Percentiles rank a stretch among this genome's conserved stretches.
Conservation (phyloP, 2,888 invertebrate genomes). For the Metellina segmentata region DNA sequence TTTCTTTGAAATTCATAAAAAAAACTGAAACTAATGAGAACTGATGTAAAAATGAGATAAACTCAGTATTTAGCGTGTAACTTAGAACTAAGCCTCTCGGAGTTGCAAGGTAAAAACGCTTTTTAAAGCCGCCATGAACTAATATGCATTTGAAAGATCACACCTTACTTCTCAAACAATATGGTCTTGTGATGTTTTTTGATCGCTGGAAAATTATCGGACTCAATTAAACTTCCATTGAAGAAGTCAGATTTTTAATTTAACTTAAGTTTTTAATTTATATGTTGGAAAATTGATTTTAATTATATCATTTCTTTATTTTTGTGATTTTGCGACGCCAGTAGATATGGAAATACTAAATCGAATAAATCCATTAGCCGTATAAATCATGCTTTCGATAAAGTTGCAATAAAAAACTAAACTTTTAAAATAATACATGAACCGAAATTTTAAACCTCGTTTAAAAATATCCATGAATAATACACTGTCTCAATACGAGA, state of each 20-base stretch:
- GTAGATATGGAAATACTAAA: too few species aligned
- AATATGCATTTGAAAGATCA: constrained; percentile 35
- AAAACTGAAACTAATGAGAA: neutral
- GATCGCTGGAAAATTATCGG: neutral
- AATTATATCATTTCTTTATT: neutral
- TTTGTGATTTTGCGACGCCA: too few species aligned
- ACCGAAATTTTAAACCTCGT: too few species aligned
- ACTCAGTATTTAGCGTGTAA: constrained; percentile 1
- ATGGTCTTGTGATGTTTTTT: neutral
- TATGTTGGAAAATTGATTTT: neutral
- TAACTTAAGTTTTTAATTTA: neutral
- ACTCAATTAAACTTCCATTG: neutral
- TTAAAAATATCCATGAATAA: too few species aligned
- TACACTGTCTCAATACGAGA: too few species aligned
- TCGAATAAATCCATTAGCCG: too few species aligned
- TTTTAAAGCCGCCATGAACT: neutral
- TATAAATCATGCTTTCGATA: too few species aligned
- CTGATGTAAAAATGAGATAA: constrained; percentile 3
- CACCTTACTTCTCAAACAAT: neutral
- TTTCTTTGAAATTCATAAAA: neutral
- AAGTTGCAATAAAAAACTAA: too few species aligned
- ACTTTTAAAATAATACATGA: too few species aligned
- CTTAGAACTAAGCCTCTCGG: neutral
- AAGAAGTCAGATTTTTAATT: neutral
- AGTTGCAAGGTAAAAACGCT: neutral